Evolutionary conservation across 2,113 vertebrate species (phyloP), one percentile per base, ranked within the genome.

Genomic region (Candoia aspera): DNA sequence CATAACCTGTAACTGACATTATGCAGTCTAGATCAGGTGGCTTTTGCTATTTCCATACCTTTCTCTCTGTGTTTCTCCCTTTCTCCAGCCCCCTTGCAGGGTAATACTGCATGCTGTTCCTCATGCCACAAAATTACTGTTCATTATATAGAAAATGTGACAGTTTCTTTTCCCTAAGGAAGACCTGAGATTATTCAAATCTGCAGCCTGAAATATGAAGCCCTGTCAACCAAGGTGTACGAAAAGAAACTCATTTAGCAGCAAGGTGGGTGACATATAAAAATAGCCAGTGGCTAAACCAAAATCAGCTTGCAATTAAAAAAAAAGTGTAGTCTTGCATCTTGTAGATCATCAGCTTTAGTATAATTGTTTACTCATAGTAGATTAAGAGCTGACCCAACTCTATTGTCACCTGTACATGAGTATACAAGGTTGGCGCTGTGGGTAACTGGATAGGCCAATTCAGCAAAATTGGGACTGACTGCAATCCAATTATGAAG

Each of bases 91-190:
- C 15, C 57, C 57, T 58, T 58, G 57, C 57, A 58, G 1, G 91
- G 92, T 62, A 89, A 94, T 84, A 93, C 92, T 79, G 86, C 84
- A 92, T 85, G 86, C 86, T 91, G 64, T 55, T 33, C 90, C 88
- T 95, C n/a, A 2, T 42, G 60, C 91, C 86, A 87, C 87, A 93
- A 93, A 95, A 55, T 17, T 90, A 84, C 91, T 33, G 53, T 92
- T 96, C 95, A 92, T 95, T 96, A 93, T 11, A 84, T 60, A 62
- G 87, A 94, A 89, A 88, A 92, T 84, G 86, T 92, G 96, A 96
- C 95, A 96, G 92, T 88, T 94, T 93, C 93, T 91, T 92, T 89
- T 93, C 93, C 94, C 91, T 73, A 95, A 94, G 94, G 95, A 91
- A 92, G 87, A 93, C 84, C 90, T 91, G 87, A 55, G 84, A 94